These are phyloP conservation scores for Eubasilissa regina DNA, from an alignment of 1,140 invertebrate species.

Conservation along the genomic window DNA sequence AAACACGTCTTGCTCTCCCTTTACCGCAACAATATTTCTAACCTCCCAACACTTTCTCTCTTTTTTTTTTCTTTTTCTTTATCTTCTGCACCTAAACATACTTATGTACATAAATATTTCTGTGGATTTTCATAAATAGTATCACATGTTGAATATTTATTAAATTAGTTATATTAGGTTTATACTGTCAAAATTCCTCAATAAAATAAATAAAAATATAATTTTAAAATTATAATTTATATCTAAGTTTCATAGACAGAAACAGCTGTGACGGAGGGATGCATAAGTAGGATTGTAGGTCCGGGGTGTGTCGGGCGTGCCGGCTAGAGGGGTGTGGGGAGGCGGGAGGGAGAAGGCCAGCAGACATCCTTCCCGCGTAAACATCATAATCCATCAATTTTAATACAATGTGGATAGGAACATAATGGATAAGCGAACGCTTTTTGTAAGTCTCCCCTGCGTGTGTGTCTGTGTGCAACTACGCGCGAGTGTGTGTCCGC, in stretches of 20 bases:
- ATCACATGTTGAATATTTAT: no score
- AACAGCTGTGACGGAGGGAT: constrained; percentile 29
- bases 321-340: background rate
- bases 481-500: background rate
- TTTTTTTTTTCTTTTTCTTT: no score
- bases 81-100: no score
- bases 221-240: no score
- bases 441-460: constrained; percentile 11
- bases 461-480: constrained; percentile 1
- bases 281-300: constrained; percentile 5
- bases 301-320: background rate
- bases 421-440: constrained; percentile 59
- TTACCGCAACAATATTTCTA: no score
- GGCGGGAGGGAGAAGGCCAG: constrained; percentile 26
- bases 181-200: no score
- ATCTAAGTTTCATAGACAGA: background rate
- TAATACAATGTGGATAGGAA: constrained; percentile 61
- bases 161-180: no score
- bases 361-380: constrained; percentile 59
- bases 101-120: no score
- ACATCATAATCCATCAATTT: constrained; percentile 62
- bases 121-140: no score
- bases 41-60: no score
- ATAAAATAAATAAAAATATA: no score
- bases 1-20: no score